Conservation (phyloP, 2,888 invertebrate genomes). For the Drosophila setosimentum region DNA sequence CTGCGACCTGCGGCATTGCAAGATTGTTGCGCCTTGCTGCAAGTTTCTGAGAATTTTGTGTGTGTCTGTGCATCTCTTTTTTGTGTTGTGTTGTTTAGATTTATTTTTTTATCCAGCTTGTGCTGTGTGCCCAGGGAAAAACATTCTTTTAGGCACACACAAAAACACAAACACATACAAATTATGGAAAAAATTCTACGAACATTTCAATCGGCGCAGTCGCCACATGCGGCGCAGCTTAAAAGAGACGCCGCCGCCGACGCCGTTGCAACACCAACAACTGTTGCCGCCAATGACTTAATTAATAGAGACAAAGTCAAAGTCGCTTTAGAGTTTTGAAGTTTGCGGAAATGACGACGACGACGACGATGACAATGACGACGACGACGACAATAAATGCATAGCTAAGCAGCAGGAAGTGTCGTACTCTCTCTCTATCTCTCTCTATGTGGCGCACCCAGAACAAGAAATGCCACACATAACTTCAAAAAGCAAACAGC, state of each 20-base stretch:
- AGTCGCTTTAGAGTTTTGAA: conserved; percentile 52
- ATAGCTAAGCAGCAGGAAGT: conserved; percentile 67
- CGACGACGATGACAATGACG: conserved; percentile 30
- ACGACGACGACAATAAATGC: conserved; percentile 35
- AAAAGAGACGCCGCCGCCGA: conserved; percentile 72
- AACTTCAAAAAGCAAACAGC: conserved; percentile 26
- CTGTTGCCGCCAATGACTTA: conserved; percentile 71
- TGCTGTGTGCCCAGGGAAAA: conserved; percentile 31
- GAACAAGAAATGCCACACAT: conserved; percentile 53
- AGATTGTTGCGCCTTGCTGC: conserved; percentile 56
- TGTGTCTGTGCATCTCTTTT: conserved; percentile 54
- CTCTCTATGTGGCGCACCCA: conserved; percentile 35
- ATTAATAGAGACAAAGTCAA: conserved; percentile 77
- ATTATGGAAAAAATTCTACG: conserved; percentile 74
- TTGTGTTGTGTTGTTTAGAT: conserved; percentile 35
- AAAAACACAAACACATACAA: conserved; percentile 19
- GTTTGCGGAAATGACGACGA: conserved; percentile 66
- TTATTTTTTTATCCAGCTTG: conserved; percentile 25
- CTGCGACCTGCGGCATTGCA: conserved; percentile 60
- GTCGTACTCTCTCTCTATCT: background rate
- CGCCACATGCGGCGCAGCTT: conserved; percentile 66
- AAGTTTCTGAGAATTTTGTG: conserved; percentile 65
- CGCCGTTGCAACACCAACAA: conserved; percentile 27
- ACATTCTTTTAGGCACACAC: conserved; percentile 50
- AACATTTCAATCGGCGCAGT: conserved; percentile 65